Evolutionary conservation across 2,888 invertebrate species (phyloP).

Genomic region (Trichogramma dendrolimi): DNA sequence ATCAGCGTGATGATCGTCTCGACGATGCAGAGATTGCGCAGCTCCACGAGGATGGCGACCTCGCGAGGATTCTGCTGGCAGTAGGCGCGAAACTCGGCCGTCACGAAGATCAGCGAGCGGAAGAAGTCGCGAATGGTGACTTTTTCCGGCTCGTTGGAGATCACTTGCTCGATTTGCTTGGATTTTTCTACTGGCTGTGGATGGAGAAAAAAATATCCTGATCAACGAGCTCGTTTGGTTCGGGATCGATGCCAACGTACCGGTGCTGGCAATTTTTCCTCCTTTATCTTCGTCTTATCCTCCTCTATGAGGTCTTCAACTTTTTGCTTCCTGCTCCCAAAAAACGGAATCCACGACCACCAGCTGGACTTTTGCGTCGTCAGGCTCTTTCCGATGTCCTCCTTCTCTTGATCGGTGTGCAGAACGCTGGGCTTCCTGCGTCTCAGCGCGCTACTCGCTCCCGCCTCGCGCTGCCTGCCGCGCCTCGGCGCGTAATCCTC

Average conservation of each 20-base stretch:
- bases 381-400: slow-evolving; percentile 41
- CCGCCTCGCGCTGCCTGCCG: slow-evolving; percentile 15
- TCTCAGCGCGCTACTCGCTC: slow-evolving; percentile 27
- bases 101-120: slow-evolving; percentile 34
- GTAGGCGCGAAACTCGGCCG: slow-evolving; percentile 54
- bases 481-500: slow-evolving; percentile 24
- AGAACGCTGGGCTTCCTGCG: slow-evolving; percentile 36
- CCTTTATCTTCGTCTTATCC: slow-evolving; percentile 42
- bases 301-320: slow-evolving; percentile 31
- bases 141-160: slow-evolving; percentile 20
- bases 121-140: slow-evolving; percentile 40
- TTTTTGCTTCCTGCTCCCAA: slow-evolving; percentile 37
- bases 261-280: neutral
- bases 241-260: too few species aligned
- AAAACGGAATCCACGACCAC: slow-evolving; percentile 42
- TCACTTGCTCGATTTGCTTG: neutral
- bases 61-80: slow-evolving; percentile 58
- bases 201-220: neutral
- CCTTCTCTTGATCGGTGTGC: slow-evolving; percentile 40
- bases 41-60: slow-evolving; percentile 55
- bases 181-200: neutral
- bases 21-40: slow-evolving; percentile 66
- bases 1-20: slow-evolving; percentile 68
- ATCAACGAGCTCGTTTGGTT: neutral
- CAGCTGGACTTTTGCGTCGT: slow-evolving; percentile 34